phyloP scores from a whole-genome alignment of 2,888 invertebrate genomes.

The Shargacucullia verbasci region DNA sequence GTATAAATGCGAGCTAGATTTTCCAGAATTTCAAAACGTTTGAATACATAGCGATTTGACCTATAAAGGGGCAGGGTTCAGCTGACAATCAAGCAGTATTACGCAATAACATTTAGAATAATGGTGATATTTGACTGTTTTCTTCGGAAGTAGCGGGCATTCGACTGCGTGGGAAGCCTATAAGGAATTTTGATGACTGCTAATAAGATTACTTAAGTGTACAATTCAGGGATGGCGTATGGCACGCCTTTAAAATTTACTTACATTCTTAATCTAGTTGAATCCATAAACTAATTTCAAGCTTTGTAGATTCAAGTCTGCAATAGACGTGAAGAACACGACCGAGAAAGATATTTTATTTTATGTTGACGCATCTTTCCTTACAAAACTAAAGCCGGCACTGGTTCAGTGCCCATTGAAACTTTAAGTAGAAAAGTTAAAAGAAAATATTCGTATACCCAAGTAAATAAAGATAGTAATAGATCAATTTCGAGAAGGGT shows the following conservation, averaged over 20 bases:
- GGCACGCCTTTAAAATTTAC: neutral
- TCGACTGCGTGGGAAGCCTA: slow-evolving; percentile 1
- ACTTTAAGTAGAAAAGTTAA: too few species aligned
- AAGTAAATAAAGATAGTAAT: too few species aligned
- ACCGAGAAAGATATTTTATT: too few species aligned
- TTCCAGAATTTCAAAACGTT: slow-evolving; percentile 43
- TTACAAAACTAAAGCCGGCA: too few species aligned
- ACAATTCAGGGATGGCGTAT: slow-evolving; percentile 1
- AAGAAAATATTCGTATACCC: too few species aligned
- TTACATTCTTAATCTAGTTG: too few species aligned
- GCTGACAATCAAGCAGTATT: slow-evolving; percentile 24
- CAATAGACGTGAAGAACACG: neutral
- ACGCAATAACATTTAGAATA: slow-evolving; percentile 27
- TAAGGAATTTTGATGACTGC: slow-evolving; percentile 18
- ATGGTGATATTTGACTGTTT: slow-evolving; percentile 12
- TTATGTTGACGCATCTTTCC: too few species aligned
- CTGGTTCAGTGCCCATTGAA: too few species aligned
- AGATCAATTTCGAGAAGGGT: too few species aligned
- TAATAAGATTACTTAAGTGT: slow-evolving; percentile 12
- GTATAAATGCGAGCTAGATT: slow-evolving; percentile 58
- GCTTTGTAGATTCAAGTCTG: too few species aligned
- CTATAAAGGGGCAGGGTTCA: slow-evolving; percentile 17
- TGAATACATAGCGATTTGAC: slow-evolving; percentile 12
- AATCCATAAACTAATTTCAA: slow-evolving; percentile 1
- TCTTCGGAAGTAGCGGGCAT: slow-evolving; percentile 1